Conservation (phyloP, 2,888 invertebrate species). For the Calliscelio sp. region DNA sequence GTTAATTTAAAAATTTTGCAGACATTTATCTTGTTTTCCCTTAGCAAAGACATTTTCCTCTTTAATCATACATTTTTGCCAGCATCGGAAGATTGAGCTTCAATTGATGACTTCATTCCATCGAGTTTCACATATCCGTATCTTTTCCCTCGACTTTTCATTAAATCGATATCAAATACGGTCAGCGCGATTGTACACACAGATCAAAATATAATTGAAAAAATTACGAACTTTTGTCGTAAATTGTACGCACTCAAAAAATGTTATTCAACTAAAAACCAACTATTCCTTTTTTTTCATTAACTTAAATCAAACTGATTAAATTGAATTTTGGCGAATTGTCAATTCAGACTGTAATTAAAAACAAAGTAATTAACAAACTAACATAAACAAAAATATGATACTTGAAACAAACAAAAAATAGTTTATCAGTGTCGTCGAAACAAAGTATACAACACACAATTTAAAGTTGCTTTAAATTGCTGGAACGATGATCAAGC, state of each 20-base stretch:
- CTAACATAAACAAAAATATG: too few species aligned
- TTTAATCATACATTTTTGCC: slow-evolving; percentile 54
- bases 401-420: too few species aligned
- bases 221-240: slow-evolving; percentile 26
- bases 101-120: slow-evolving; percentile 51
- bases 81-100: slow-evolving; percentile 53
- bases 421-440: too few species aligned
- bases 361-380: too few species aligned
- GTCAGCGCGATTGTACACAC: slow-evolving; percentile 8
- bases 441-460: too few species aligned
- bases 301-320: background rate
- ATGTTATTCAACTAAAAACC: background rate
- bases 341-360: too few species aligned
- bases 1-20: slow-evolving; percentile 37
- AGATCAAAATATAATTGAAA: slow-evolving; percentile 43
- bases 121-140: slow-evolving; percentile 45
- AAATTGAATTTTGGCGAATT: too few species aligned
- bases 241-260: background rate
- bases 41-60: slow-evolving; percentile 34
- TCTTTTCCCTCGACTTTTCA: slow-evolving; percentile 47
- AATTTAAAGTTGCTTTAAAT: background rate
- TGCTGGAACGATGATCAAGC: background rate
- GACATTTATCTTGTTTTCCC: slow-evolving; percentile 41
- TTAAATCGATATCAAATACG: slow-evolving; percentile 54
- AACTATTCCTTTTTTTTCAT: background rate